These are phyloP conservation scores for Heliangelus exortis DNA, from an alignment of 2,797 vertebrate species.

Conservation along the genomic window DNA sequence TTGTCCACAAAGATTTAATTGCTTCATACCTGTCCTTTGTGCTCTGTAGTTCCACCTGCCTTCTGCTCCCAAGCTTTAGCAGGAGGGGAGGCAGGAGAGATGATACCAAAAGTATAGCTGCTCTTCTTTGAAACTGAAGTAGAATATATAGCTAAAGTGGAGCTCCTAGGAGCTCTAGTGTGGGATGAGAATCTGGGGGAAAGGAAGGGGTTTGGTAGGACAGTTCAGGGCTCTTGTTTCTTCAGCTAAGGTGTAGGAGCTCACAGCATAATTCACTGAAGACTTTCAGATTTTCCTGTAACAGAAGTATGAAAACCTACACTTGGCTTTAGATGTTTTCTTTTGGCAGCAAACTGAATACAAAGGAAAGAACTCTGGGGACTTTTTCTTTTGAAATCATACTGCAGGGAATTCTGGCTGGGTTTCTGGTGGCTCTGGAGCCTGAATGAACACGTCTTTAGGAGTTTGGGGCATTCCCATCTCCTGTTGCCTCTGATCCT, in stretches of 20 bases:
- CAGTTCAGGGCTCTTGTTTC: neutral
- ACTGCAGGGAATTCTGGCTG: neutral
- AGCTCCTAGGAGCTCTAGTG: neutral
- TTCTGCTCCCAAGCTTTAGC: neutral
- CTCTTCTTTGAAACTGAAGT: neutral
- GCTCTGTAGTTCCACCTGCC: neutral
- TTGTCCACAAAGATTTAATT: neutral
- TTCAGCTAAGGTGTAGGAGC: neutral
- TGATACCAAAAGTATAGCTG: neutral
- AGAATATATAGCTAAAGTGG: neutral
- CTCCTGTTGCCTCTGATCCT: neutral
- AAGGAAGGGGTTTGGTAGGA: neutral
- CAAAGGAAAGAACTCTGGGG: neutral
- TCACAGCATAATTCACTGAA: neutral
- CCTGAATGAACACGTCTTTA: neutral
- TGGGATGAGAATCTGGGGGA: neutral
- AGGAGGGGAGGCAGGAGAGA: neutral
- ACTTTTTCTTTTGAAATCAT: neutral
- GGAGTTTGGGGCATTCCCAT: neutral
- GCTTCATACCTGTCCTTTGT: neutral
- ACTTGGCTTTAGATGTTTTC: neutral
- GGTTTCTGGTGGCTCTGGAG: neutral
- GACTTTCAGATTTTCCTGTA: neutral
- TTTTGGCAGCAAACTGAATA: neutral
- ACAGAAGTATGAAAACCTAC: neutral